Evolutionary conservation across 2,797 vertebrate species (phyloP).

Genomic region (Muraenolepis orangiensis): DNA sequence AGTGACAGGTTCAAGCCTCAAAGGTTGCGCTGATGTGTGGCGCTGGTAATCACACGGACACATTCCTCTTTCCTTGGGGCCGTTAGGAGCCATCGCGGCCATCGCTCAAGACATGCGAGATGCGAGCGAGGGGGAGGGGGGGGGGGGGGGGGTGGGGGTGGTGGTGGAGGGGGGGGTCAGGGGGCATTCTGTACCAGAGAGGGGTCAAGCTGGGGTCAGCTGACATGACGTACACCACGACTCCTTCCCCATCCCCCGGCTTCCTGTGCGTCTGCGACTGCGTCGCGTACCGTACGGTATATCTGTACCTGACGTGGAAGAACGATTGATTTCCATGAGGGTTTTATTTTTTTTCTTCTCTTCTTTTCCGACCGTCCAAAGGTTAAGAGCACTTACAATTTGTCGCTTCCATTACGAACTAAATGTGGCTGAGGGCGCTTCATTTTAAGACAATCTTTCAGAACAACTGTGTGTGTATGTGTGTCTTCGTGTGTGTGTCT

Average conservation of each 20-base stretch:
- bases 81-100: slow-evolving; percentile 52
- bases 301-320: neutral
- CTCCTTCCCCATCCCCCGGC: neutral
- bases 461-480: neutral
- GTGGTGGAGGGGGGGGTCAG: too few species aligned
- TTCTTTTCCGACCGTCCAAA: neutral
- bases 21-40: slow-evolving; percentile 41
- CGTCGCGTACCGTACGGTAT: too few species aligned
- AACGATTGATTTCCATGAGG: neutral
- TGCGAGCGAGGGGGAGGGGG: too few species aligned
- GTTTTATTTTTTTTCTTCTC: neutral
- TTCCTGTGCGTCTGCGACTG: neutral
- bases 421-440: neutral
- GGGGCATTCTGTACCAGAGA: slow-evolving; percentile 43
- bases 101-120: slow-evolving; percentile 58
- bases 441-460: neutral
- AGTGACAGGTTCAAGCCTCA: slow-evolving; percentile 60
- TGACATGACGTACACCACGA: neutral
- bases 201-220: too few species aligned
- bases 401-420: neutral
- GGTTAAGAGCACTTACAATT: neutral
- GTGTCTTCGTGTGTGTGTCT: neutral
- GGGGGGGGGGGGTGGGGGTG: too few species aligned
- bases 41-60: slow-evolving; percentile 38
- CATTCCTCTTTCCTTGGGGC: slow-evolving; percentile 41